A percentile compares a stretch with the other conserved stretches of the same genome.
These are phyloP conservation scores for Podotricha telesiphe DNA, from an alignment of 2,888 invertebrate species.

Conservation along the genomic window DNA sequence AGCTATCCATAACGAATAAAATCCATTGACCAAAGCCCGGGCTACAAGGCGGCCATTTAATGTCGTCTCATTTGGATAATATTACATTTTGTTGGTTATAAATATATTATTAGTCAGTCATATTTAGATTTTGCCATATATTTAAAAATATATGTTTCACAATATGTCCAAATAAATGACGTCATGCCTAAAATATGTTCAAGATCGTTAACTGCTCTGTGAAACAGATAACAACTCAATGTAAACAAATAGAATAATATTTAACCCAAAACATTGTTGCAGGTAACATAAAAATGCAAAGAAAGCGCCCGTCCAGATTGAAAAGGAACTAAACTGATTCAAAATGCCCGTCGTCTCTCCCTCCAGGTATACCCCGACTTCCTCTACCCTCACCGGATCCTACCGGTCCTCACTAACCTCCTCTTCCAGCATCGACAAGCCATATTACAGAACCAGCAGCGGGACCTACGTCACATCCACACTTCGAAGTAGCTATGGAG, in stretches of 20 bases:
- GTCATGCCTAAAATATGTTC: not conserved
- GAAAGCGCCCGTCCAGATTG: constrained; percentile 67
- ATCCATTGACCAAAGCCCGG: no score
- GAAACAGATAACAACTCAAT: not conserved
- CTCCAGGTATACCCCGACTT: constrained; percentile 73
- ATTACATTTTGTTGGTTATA: no score
- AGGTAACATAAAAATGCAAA: constrained; percentile 67
- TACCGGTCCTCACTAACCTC: constrained; percentile 74
- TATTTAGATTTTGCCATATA: not conserved
- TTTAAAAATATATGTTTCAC: not conserved
- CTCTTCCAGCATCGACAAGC: constrained; percentile 79
- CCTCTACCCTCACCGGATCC: constrained; percentile 78
- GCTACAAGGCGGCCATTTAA: no score
- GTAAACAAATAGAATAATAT: not conserved
- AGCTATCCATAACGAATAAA: no score
- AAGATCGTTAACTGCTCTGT: not conserved
- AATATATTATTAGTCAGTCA: no score
- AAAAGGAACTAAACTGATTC: constrained; percentile 53
- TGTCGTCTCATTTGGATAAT: no score
- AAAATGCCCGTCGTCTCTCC: constrained; percentile 85
- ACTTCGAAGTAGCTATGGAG: constrained; percentile 61
- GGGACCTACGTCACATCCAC: constrained; percentile 72
- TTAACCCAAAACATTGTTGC: constrained; percentile 49
- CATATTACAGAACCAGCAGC: constrained; percentile 76
- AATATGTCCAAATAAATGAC: not conserved